phyloP scores from a whole-genome alignment of 2,797 vertebrate species.

The Sebastes baramenuke region DNA sequence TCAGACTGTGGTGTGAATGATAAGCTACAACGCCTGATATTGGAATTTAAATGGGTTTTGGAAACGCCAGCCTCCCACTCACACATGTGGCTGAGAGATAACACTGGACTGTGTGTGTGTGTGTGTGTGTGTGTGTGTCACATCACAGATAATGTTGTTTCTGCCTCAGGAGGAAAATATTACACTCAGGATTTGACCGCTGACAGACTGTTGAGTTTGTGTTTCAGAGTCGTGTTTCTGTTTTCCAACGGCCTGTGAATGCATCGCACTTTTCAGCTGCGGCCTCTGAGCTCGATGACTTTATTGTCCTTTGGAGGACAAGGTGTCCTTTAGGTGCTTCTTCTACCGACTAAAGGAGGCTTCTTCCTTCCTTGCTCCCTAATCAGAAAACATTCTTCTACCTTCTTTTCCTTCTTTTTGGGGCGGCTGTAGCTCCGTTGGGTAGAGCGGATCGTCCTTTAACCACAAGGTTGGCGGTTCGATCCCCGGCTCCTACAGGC shows the following conservation, averaged over 20 bases:
- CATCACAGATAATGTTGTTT: background rate
- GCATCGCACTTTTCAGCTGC: background rate
- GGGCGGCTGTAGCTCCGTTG: too few relatives aligned
- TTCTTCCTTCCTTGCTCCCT: background rate
- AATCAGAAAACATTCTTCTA: background rate
- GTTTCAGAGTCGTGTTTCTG: background rate
- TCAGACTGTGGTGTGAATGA: background rate
- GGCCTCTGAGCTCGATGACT: background rate
- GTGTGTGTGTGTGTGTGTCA: background rate
- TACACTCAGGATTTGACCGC: background rate
- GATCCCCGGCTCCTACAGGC: too few relatives aligned
- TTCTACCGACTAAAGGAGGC: background rate
- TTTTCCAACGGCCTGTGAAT: background rate
- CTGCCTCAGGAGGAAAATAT: background rate
- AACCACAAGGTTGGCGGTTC: too few relatives aligned
- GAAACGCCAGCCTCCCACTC: background rate
- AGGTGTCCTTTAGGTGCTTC: background rate
- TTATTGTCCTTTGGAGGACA: too few relatives aligned
- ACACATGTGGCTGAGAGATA: background rate
- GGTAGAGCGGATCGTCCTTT: too few relatives aligned
- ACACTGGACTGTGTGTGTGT: background rate
- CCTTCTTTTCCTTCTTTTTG: background rate
- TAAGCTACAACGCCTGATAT: background rate
- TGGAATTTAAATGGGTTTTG: background rate
- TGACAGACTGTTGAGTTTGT: background rate